phyloP scores from a whole-genome alignment of 2,888 invertebrate genomes.

The Hermodice carunculata region DNA sequence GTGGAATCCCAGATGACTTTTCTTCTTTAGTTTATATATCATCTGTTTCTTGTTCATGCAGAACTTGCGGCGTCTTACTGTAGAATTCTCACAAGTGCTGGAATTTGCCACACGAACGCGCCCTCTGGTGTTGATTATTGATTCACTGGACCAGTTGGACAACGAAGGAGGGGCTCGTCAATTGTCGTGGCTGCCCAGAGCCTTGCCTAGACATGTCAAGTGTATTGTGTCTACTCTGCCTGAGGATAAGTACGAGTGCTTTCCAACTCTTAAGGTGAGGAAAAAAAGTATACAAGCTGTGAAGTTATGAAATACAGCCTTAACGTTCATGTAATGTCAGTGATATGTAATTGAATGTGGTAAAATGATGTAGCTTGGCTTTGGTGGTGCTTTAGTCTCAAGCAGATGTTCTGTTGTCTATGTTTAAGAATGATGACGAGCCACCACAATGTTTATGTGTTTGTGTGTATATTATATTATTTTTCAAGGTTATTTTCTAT shows the following conservation, averaged over 20 bases:
- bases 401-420: too few relatives aligned
- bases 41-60: background rate
- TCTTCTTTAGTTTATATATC: background rate
- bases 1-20: background rate
- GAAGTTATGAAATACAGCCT: too few relatives aligned
- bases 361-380: too few relatives aligned
- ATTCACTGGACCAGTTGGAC: slow-evolving; percentile 53
- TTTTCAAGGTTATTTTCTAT: too few relatives aligned
- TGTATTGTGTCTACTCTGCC: slow-evolving; percentile 55
- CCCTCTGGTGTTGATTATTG: slow-evolving; percentile 47
- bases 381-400: too few relatives aligned
- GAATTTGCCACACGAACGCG: slow-evolving; percentile 9
- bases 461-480: too few relatives aligned
- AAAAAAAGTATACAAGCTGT: too few relatives aligned
- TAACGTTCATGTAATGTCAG: too few relatives aligned
- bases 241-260: slow-evolving; percentile 48
- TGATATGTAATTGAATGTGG: too few relatives aligned
- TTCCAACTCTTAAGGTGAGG: slow-evolving; percentile 34
- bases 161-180: slow-evolving; percentile 46
- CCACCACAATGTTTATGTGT: too few relatives aligned
- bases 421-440: too few relatives aligned
- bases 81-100: slow-evolving; percentile 20
- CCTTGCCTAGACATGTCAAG: slow-evolving; percentile 46
- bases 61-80: slow-evolving; percentile 3
- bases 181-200: slow-evolving; percentile 49